Percentiles rank a stretch among this genome's conserved stretches.
Evolutionary conservation across 1,140 invertebrate genomes (phyloP).

Genomic region (Drosophila kurseongensis): DNA sequence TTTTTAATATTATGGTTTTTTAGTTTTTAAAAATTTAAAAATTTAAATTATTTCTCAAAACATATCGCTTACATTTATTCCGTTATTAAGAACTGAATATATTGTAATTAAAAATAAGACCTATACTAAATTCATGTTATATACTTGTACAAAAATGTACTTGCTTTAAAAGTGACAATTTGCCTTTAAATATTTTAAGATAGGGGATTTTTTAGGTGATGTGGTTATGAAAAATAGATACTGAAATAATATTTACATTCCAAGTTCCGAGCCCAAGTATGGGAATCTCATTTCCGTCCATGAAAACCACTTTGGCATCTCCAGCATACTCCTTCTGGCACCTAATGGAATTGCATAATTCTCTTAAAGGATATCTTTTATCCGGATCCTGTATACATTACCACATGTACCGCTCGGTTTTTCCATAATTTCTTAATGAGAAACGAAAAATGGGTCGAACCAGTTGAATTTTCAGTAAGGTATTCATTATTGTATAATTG

Average conservation of each 20-base stretch:
- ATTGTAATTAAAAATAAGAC: no score
- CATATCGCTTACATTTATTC: no score
- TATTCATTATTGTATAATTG: slow-evolving; percentile 5
- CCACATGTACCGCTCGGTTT: slow-evolving; percentile 43
- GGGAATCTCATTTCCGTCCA: slow-evolving; percentile 42
- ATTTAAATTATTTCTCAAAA: no score
- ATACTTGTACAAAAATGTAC: no score
- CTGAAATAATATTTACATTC: slow-evolving; percentile 23
- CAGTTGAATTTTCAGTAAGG: not conserved
- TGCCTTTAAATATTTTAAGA: slow-evolving; percentile 4
- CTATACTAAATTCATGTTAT: no score
- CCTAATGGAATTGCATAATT: not conserved
- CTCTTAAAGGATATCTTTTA: no score
- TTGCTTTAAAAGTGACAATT: no score
- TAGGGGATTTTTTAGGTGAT: not conserved
- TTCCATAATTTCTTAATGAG: slow-evolving; percentile 8
- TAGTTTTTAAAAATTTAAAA: no score
- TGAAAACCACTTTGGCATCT: slow-evolving; percentile 30
- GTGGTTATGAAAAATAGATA: not conserved
- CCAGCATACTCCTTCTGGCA: slow-evolving; percentile 13
- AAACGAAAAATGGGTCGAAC: not conserved
- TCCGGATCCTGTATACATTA: not conserved
- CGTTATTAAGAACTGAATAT: no score
- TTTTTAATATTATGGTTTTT: no score
- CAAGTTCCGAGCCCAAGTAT: slow-evolving; percentile 63